These are phyloP conservation scores for Centruroides sculpturatus DNA, from an alignment of 1,140 invertebrate genomes.

Conservation along the genomic window DNA sequence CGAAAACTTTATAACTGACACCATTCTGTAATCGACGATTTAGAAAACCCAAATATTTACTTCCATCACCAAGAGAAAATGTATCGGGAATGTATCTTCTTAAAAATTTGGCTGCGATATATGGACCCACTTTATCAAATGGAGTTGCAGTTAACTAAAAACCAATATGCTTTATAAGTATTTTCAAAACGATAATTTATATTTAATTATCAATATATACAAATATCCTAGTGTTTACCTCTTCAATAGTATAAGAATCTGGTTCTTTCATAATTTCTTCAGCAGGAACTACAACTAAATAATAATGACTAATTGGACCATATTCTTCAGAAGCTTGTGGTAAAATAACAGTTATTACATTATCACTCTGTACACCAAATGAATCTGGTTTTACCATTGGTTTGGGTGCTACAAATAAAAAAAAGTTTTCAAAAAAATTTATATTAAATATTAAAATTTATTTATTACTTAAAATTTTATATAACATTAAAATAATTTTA, in stretches of 20 bases:
- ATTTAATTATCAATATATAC: neutral
- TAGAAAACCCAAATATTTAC: constrained; percentile 72
- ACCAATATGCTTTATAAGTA: constrained; percentile 27
- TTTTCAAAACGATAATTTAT: neutral
- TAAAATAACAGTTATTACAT: constrained; percentile 78
- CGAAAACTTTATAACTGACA: constrained; percentile 78
- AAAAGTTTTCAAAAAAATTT: neutral
- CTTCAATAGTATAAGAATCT: constrained; percentile 75
- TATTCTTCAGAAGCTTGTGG: constrained; percentile 95
- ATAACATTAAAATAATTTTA: too few relatives aligned
- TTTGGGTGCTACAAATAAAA: constrained; percentile 51
- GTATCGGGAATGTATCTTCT: constrained; percentile 80
- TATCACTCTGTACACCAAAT: constrained; percentile 66
- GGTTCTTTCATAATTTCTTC: constrained; percentile 63
- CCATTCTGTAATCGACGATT: constrained; percentile 70
- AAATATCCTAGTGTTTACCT: constrained; percentile 32
- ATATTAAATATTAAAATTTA: too few relatives aligned
- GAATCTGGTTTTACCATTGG: constrained; percentile 91
- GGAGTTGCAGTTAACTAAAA: constrained; percentile 16
- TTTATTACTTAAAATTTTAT: too few relatives aligned
- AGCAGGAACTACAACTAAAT: constrained; percentile 86
- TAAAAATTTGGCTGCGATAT: constrained; percentile 85
- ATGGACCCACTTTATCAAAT: constrained; percentile 45
- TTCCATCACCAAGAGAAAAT: constrained; percentile 74
- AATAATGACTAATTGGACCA: constrained; percentile 97